These are phyloP conservation scores for Pollenia labialis DNA, from an alignment of 2,888 invertebrate species.

Conservation along the genomic window DNA sequence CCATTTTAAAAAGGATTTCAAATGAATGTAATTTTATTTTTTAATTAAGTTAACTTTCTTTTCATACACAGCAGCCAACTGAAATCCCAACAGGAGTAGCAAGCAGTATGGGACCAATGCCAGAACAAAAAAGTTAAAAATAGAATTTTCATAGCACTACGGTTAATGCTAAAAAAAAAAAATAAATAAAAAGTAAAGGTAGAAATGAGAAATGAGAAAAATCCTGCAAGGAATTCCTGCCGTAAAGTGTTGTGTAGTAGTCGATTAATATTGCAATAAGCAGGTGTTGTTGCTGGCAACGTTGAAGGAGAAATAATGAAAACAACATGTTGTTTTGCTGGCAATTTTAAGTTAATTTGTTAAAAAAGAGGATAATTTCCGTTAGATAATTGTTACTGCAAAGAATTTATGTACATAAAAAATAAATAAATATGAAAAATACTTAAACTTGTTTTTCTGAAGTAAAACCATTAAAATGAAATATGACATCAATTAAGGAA, in stretches of 20 bases:
- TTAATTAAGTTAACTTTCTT: slow-evolving; percentile 66
- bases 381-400: slow-evolving; percentile 41
- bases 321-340: slow-evolving; percentile 8
- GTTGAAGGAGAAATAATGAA: slow-evolving; percentile 6
- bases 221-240: slow-evolving; percentile 16
- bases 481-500: too few species aligned
- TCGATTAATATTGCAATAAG: slow-evolving; percentile 50
- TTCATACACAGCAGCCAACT: slow-evolving; percentile 7
- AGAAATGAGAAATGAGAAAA: neutral
- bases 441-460: neutral
- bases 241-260: slow-evolving; percentile 23
- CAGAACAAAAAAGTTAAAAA: slow-evolving; percentile 41
- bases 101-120: neutral
- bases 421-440: slow-evolving; percentile 5
- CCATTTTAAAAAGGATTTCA: slow-evolving; percentile 51
- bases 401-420: neutral
- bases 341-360: slow-evolving; percentile 56
- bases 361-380: slow-evolving; percentile 53
- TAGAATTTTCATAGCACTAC: slow-evolving; percentile 52
- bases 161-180: neutral
- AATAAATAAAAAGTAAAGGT: neutral
- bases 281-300: slow-evolving; percentile 39
- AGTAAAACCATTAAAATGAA: too few species aligned
- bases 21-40: slow-evolving; percentile 64
- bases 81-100: neutral